phyloP scores from a whole-genome alignment of 2,888 invertebrate species.

The Artemia sinica region DNA sequence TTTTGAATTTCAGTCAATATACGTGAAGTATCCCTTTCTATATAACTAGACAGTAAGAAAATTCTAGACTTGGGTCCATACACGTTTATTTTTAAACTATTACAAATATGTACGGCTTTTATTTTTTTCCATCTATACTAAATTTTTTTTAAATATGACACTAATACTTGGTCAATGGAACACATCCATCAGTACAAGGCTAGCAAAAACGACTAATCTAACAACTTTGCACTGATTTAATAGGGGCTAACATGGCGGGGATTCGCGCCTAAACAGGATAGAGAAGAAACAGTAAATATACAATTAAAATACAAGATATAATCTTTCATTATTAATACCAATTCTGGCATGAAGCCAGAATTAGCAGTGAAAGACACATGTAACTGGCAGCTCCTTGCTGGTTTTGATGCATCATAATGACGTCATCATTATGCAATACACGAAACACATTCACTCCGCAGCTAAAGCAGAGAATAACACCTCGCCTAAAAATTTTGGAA shows the following conservation, averaged over 20 bases:
- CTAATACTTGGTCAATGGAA: not conserved
- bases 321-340: slow-evolving; percentile 6
- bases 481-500: no score
- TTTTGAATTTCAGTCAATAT: no score
- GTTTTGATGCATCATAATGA: slow-evolving; percentile 14
- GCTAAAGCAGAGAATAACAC: no score
- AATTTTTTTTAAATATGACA: not conserved
- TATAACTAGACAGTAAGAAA: no score
- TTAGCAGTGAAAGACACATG: slow-evolving; percentile 10
- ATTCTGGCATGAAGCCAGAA: not conserved
- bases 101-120: not conserved
- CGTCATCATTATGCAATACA: slow-evolving; percentile 1
- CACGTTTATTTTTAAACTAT: no score
- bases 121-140: not conserved
- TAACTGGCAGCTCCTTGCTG: slow-evolving; percentile 15
- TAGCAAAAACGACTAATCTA: slow-evolving; percentile 2
- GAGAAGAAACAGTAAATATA: not conserved
- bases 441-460: no score
- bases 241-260: slow-evolving; percentile 3
- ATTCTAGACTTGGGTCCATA: no score
- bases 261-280: not conserved
- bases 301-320: not conserved
- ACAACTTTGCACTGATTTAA: slow-evolving; percentile 12
- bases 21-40: no score
- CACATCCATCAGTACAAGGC: not conserved